These are phyloP conservation scores for Indri indri DNA, from an alignment of 2,113 vertebrate genomes.

Conservation along the genomic window DNA sequence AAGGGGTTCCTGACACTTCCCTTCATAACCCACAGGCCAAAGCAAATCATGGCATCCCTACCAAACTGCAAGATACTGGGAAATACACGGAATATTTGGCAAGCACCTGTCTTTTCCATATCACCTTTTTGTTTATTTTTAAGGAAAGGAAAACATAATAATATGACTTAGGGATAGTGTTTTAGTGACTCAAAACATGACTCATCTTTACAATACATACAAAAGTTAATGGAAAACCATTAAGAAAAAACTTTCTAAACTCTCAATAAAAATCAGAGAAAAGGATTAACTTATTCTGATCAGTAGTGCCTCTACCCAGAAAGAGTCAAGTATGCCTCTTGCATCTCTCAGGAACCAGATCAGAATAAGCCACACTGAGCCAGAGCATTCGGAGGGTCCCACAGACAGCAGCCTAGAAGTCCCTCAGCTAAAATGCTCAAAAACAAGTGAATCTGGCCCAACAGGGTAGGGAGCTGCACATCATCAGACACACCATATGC, in stretches of 20 bases:
- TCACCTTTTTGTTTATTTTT: not conserved
- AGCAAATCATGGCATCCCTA: not conserved
- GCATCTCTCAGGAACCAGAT: not conserved
- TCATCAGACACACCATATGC: not conserved
- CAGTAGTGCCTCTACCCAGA: not conserved
- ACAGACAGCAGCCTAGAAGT: not conserved
- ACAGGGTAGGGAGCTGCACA: rapidly evolving
- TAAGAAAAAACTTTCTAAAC: not conserved
- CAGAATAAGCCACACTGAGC: not conserved
- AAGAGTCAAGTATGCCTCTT: not conserved
- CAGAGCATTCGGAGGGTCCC: not conserved
- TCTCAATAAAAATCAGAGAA: not conserved
- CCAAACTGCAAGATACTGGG: not conserved
- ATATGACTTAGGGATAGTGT: not conserved
- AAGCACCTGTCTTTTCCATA: not conserved
- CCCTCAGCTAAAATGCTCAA: not conserved
- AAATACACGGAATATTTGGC: not conserved
- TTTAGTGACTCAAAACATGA: not conserved
- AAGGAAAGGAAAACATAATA: not conserved
- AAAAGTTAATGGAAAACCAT: not conserved
- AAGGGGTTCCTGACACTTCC: not conserved
- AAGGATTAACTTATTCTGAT: not conserved
- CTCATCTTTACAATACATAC: not conserved
- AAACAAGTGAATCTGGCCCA: not conserved
- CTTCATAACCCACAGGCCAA: not conserved